A percentile compares a stretch with the other conserved stretches of the same genome.
Evolutionary conservation across 1,140 invertebrate species (phyloP).

Genomic region (Aphis gossypii): DNA sequence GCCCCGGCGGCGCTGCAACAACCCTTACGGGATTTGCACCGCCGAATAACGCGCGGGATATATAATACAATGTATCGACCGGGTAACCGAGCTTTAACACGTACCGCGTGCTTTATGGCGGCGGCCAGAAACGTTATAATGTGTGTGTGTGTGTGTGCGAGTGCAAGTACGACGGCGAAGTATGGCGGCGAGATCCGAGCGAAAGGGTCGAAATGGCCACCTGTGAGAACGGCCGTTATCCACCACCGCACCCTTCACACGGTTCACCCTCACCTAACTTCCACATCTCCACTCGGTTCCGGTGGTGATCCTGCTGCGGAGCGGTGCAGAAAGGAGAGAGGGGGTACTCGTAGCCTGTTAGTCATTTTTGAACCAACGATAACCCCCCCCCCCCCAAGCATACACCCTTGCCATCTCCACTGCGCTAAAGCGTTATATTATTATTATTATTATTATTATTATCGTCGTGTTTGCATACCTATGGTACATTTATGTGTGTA

Average conservation of each 20-base stretch:
- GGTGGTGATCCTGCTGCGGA: background rate
- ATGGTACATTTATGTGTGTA: no score
- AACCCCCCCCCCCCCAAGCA: no score
- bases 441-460: background rate
- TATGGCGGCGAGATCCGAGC: background rate
- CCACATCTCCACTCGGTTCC: background rate
- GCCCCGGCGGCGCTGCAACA: background rate
- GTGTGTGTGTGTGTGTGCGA: background rate
- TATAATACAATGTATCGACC: constrained; percentile 54
- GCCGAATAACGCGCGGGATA: constrained; percentile 11
- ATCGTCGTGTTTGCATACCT: constrained; percentile 6
- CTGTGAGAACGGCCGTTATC: constrained; percentile 54
- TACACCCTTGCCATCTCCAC: no score
- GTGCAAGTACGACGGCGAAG: background rate
- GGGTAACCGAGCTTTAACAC: constrained; percentile 45
- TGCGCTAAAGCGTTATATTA: background rate
- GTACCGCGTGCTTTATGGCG: constrained; percentile 47
- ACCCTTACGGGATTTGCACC: constrained; percentile 44
- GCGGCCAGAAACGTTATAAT: background rate
- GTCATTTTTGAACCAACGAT: constrained; percentile 7
- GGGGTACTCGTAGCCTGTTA: background rate
- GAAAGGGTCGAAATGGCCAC: constrained; percentile 52
- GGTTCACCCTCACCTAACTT: background rate
- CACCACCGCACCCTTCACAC: background rate
- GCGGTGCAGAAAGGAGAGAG: background rate